phyloP scores from a whole-genome alignment of 2,797 vertebrate genomes.

The Ibycter americanus region DNA sequence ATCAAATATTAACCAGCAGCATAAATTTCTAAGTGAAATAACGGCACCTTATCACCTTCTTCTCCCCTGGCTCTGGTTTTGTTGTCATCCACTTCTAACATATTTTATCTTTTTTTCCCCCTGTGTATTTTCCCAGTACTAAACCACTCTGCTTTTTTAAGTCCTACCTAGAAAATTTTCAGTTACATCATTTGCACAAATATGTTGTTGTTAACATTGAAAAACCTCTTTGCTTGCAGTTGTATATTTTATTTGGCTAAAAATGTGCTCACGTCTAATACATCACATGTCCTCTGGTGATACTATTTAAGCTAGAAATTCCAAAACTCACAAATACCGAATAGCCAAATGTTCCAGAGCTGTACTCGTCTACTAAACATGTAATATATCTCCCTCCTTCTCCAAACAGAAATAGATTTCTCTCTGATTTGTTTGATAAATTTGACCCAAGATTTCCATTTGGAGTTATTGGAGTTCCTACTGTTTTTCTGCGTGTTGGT shows the following conservation, averaged over 20 bases:
- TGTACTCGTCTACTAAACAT: conserved; percentile 90
- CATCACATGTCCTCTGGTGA: conserved; percentile 91
- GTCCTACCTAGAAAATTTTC: conserved; percentile 76
- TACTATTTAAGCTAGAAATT: conserved; percentile 97
- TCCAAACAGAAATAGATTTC: conserved; percentile 98
- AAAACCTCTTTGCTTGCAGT: conserved; percentile 84
- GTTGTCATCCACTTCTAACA: conserved; percentile 32
- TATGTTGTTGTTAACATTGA: conserved; percentile 91
- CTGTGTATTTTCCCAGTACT: conserved; percentile 76
- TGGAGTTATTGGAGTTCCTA: conserved; percentile 95
- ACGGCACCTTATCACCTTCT: neutral
- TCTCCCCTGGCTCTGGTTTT: neutral
- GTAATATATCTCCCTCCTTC: conserved; percentile 91
- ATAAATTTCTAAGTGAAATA: neutral
- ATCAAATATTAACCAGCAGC: neutral
- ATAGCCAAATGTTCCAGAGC: conserved; percentile 91
- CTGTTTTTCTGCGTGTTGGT: conserved; percentile 99
- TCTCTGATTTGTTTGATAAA: conserved; percentile 89
- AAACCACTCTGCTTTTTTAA: conserved; percentile 67
- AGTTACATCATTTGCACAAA: conserved; percentile 95
- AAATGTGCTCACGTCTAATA: conserved; percentile 84
- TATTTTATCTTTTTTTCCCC: conserved; percentile 56
- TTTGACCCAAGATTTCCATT: conserved; percentile 96
- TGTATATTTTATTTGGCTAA: conserved; percentile 99
- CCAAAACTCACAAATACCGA: conserved; percentile 98